A percentile compares a stretch with the other conserved stretches of the same genome.
Conservation (phyloP, 2,888 invertebrate species). For the Sturmia bella region DNA sequence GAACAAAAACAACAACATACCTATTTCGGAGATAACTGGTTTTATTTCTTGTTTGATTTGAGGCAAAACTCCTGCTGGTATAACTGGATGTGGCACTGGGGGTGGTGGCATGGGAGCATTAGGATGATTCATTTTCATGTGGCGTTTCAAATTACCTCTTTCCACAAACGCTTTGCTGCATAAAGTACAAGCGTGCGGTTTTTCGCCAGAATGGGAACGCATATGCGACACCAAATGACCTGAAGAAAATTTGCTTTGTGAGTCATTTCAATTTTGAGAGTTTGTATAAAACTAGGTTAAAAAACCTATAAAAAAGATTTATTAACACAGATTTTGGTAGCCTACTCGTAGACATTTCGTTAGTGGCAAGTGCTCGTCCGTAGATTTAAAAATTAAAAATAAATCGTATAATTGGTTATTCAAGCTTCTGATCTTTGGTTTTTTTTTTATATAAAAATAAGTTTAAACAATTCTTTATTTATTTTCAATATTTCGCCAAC, state of each 20-base stretch:
- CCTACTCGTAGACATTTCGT: no score
- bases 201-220: slow-evolving; percentile 87
- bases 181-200: slow-evolving; percentile 85
- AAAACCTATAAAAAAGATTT: no score
- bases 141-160: slow-evolving; percentile 89
- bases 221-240: slow-evolving; percentile 91
- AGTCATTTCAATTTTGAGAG: no score
- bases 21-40: slow-evolving; percentile 80
- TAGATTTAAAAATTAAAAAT: no score
- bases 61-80: slow-evolving; percentile 81
- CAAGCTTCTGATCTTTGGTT: no score
- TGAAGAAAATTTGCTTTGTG: slow-evolving; percentile 71
- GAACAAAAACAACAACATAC: slow-evolving; percentile 34
- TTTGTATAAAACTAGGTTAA: no score
- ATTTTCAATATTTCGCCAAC: no score
- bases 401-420: no score
- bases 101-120: slow-evolving; percentile 82
- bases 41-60: slow-evolving; percentile 81
- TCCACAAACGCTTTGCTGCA: slow-evolving; percentile 91
- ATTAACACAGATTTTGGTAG: no score
- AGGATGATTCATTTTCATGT: slow-evolving; percentile 87
- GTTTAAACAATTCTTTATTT: no score
- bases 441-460: no score
- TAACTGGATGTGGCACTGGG: slow-evolving; percentile 81
- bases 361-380: no score